Evolutionary conservation across 2,888 invertebrate species (phyloP).

Genomic region (Laothoe populi): DNA sequence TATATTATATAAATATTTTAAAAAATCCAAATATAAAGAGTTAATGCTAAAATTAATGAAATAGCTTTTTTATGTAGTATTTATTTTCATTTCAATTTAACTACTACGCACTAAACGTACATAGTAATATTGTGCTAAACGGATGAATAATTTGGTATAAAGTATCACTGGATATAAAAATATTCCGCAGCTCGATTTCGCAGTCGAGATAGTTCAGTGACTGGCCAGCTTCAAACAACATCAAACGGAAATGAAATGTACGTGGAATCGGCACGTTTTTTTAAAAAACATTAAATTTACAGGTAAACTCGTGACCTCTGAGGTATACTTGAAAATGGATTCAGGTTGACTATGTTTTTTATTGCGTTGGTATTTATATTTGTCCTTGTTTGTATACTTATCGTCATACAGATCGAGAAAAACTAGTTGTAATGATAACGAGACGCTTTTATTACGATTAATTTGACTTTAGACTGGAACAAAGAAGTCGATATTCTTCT

Average conservation of each 20-base stretch:
- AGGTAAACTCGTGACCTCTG: neutral
- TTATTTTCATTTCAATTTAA: no score
- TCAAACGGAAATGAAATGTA: conserved; percentile 26
- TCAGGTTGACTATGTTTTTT: neutral
- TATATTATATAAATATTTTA: no score
- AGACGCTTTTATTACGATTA: no score
- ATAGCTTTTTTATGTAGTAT: no score
- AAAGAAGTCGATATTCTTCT: no score
- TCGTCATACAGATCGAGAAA: neutral
- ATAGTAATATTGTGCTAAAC: neutral
- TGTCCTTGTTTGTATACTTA: neutral
- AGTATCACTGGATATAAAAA: neutral
- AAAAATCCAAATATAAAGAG: no score
- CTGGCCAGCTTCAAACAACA: conserved; percentile 47
- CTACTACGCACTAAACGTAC: neutral
- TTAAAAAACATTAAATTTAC: conserved; percentile 18
- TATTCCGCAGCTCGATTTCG: conserved; percentile 40
- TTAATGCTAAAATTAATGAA: no score
- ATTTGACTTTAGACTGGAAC: no score
- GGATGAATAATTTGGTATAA: neutral
- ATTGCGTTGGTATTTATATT: neutral
- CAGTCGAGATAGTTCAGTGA: conserved; percentile 49
- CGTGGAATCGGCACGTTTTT: neutral
- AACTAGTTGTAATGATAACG: no score
- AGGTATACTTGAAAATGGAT: conserved; percentile 5